Base-by-base conservation (phyloP, 2,797 vertebrate species). In the Tolypeutes matacus region DNA sequence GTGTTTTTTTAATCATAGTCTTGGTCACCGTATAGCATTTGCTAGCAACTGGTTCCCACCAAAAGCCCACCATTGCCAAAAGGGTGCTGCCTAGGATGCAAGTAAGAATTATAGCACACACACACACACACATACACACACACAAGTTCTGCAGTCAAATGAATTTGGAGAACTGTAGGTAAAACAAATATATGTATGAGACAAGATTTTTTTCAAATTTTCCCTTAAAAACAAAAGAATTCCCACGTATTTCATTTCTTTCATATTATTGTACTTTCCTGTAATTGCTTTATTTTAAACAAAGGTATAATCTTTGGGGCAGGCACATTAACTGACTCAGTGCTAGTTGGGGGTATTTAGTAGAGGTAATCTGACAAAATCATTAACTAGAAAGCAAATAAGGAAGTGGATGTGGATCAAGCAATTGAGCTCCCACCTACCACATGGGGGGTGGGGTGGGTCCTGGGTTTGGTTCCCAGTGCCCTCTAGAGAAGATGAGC, bases 191-290 rank as follows among this genome's bases (percentile, higher is more conserved):
- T 3, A 70, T 67, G 39, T 23, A 39, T 46, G 46, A 86, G 17
- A 64, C 29, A 64, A 89, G 6, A 20, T 49, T 89, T 51, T 89
- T 14, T 13, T 27, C 34, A 92, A 82, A 31, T 42, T 89, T 78
- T 29, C 20, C 76, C 34, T 93, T 75, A 93, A 29, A 88, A 91
- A 93, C 46, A 4, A 90, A 83, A 76, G 23, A 42, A 77, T 72
- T 86, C 2, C 12, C 34, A 27, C 92, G 65, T 60, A 90, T 83
- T n/a, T 34, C 15, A 60, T 27, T 83, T 94, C 51, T 88, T 69
- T 23, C 46, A 5, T 56, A 91, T 73, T 94, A 29, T 23, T 76
- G 11, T 14, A 20, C 46, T 84, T 23, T 77, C n/a, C 64, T 23
- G 18, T 31, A 81, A 56, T 36, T 46, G 23, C 27, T 49, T 58